A percentile compares a stretch with the other conserved stretches of the same genome.
phyloP scores from a whole-genome alignment of 2,888 invertebrate genomes.

The Eilema depressum region DNA sequence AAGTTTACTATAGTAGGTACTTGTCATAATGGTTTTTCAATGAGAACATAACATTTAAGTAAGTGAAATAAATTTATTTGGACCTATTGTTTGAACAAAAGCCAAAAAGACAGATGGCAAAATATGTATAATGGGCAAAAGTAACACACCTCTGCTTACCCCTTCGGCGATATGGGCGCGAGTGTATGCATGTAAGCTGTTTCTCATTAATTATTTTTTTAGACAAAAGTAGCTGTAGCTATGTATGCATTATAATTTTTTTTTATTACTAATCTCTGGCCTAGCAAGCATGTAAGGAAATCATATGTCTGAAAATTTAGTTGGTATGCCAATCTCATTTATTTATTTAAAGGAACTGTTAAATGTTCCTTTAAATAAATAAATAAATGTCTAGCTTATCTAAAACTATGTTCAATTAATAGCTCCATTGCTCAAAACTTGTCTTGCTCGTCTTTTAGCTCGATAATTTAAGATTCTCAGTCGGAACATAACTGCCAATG shows the following conservation, averaged over 20 bases:
- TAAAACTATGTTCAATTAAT: constrained; percentile 49
- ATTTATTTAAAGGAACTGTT: too few species aligned
- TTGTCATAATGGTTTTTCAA: not conserved
- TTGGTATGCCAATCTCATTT: too few species aligned
- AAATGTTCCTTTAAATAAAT: too few species aligned
- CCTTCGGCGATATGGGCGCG: too few species aligned
- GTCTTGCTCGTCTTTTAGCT: constrained; percentile 90
- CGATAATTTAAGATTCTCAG: constrained; percentile 89
- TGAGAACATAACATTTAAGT: not conserved
- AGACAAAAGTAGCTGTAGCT: too few species aligned
- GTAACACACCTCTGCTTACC: too few species aligned
- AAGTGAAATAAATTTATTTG: not conserved
- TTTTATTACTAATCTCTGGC: too few species aligned
- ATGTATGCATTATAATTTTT: too few species aligned
- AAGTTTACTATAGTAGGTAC: not conserved
- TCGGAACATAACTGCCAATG: constrained; percentile 88
- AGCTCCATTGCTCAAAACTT: constrained; percentile 90
- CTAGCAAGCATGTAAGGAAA: not conserved
- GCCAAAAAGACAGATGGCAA: not conserved
- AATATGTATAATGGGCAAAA: not conserved
- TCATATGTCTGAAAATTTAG: not conserved
- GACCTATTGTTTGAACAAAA: too few species aligned
- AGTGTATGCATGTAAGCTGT: too few species aligned
- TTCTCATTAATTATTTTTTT: too few species aligned
- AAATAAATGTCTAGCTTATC: not conserved